Evolutionary conservation across 2,797 vertebrate species (phyloP), one percentile per base, ranked within the genome.

Genomic region (Odontamblyopus rebecca): DNA sequence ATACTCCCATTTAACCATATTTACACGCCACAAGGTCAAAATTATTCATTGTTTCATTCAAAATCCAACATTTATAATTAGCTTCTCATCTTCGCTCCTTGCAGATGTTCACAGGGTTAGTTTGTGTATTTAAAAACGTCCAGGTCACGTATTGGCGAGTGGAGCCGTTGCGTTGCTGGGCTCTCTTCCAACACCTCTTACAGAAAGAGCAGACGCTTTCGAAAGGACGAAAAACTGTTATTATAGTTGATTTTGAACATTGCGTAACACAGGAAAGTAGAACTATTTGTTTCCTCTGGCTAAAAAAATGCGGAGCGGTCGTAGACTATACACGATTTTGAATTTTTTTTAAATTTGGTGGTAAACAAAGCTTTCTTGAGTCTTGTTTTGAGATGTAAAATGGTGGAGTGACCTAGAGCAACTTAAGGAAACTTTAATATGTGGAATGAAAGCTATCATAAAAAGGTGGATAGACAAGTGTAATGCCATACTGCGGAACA

Each of bases 11-110:
- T 83, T 80, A 71, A 76, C 79, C 82, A 77, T 80, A 73, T 88
- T 88, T 83, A 85, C 53, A 78, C 74, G 80, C 80, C 74, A 70
- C 78, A 69, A 44, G 68, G 62, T 76, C 84, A 48, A 23, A 82
- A 88, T 90, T 84, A 88, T 87, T 88, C 81, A 89, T 30, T 1
- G 38, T 70, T 74, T 71, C 71, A 76, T 78, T 80, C 70, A 83
- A 85, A 82, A 72, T 72, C 64, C 79, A 78, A 71, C 81, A 77
- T 82, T 84, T 76, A 83, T 71, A 76, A 68, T 30, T 30, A 74
- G 62, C 35, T 48, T 54, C 69, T 16, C 29, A 63, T 66, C 69
- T 76, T 68, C 51, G 32, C 68, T 26, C 64, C 71, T 74, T 64
- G 59, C 44, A 57, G 54, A 9, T 57, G 23, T 26, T 57, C 23